phyloP scores from a whole-genome alignment of 2,888 invertebrate genomes.

The Agrochola litura region DNA sequence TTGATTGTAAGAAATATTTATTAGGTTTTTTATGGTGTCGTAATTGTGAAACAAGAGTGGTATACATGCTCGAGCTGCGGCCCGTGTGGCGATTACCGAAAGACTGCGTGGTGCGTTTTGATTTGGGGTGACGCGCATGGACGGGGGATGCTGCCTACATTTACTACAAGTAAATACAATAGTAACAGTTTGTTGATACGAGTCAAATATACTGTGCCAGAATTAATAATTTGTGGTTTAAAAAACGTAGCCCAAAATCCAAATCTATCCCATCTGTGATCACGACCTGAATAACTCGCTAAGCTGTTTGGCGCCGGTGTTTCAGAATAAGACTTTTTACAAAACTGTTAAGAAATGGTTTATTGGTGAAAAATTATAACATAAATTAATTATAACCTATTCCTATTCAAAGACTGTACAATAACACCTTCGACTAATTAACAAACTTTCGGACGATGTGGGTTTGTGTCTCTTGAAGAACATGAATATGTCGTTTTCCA shows the following conservation, averaged over 20 bases:
- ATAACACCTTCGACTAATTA: neutral
- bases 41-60: slow-evolving; percentile 65
- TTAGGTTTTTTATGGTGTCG: slow-evolving; percentile 68
- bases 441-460: neutral
- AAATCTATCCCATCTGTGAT: neutral
- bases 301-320: neutral
- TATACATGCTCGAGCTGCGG: slow-evolving; percentile 78
- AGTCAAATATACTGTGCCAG: slow-evolving; percentile 23
- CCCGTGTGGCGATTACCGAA: slow-evolving; percentile 82
- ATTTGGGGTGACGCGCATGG: slow-evolving; percentile 84
- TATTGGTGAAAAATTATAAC: neutral
- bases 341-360: neutral
- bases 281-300: neutral
- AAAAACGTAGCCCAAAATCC: neutral
- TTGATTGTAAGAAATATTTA: slow-evolving; percentile 68
- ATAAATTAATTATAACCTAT: neutral
- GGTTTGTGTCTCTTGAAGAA: neutral
- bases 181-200: slow-evolving; percentile 61
- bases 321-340: neutral
- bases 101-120: slow-evolving; percentile 85
- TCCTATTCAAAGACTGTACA: neutral
- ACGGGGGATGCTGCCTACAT: slow-evolving; percentile 81
- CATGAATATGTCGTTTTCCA: neutral
- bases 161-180: slow-evolving; percentile 79
- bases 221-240: slow-evolving; percentile 1